Percentiles rank a stretch among this genome's conserved stretches.
Evolutionary conservation across 1,140 invertebrate genomes (phyloP).

Genomic region (Fopius arisanus): DNA sequence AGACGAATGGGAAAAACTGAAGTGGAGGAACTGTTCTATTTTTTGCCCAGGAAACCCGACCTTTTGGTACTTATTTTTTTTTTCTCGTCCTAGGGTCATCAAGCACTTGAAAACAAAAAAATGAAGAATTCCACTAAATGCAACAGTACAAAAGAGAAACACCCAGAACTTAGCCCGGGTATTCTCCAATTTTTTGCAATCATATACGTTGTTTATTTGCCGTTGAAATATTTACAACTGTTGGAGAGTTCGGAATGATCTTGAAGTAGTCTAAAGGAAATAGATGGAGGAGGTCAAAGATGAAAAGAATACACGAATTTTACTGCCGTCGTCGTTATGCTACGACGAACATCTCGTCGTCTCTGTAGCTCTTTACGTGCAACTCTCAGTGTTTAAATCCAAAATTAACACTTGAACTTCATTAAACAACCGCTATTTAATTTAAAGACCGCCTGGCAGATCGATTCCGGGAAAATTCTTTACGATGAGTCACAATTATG

Average conservation of each 20-base stretch:
- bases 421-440: not conserved
- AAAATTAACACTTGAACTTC: not conserved
- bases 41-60: not conserved
- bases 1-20: not conserved
- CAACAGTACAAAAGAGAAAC: not conserved
- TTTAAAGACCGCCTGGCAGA: no score
- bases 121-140: not conserved
- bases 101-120: not conserved
- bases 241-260: not conserved
- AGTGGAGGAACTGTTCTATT: conserved; percentile 7
- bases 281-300: conserved; percentile 40
- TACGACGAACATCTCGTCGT: conserved; percentile 39
- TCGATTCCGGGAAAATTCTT: no score
- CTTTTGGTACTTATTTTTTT: not conserved
- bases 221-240: conserved; percentile 18
- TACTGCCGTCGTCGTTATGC: conserved; percentile 53
- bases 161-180: not conserved
- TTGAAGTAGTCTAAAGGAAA: conserved; percentile 8
- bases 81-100: not conserved
- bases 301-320: conserved; percentile 54
- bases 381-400: not conserved
- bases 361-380: conserved; percentile 31
- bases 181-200: conserved; percentile 23
- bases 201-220: conserved; percentile 23
- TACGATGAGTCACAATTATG: no score